Conservation (phyloP, 2,797 vertebrate genomes). For the Heterohyrax brucei region DNA sequence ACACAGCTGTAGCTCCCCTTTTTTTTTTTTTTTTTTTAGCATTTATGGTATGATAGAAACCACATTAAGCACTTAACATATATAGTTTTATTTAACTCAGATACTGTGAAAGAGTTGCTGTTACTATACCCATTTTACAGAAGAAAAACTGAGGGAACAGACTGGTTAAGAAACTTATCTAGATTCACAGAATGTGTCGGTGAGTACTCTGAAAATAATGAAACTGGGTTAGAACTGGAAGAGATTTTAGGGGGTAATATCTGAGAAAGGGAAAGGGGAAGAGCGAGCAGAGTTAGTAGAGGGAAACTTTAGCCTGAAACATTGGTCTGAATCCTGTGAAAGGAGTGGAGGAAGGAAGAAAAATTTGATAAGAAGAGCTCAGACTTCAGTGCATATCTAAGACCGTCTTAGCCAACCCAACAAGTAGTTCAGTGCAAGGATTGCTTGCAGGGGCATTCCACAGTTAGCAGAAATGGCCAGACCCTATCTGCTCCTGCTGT, state of each 20-base stretch:
- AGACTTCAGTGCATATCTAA: neutral
- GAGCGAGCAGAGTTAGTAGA: neutral
- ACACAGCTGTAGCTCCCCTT: neutral
- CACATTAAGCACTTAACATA: neutral
- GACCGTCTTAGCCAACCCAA: neutral
- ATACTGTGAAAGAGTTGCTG: neutral
- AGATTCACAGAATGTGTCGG: neutral
- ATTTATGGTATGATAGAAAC: neutral
- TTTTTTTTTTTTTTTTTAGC: neutral
- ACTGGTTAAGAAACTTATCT: neutral
- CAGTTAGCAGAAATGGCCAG: neutral
- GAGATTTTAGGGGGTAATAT: neutral
- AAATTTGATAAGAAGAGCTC: neutral
- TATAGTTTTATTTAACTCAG: neutral
- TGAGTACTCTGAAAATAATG: neutral
- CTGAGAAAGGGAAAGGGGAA: neutral
- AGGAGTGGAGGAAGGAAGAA: neutral
- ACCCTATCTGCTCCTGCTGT: accelerated
- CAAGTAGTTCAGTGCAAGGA: neutral
- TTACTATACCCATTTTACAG: neutral
- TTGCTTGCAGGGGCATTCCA: neutral
- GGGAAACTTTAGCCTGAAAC: neutral
- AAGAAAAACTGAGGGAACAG: neutral
- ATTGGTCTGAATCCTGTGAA: neutral
- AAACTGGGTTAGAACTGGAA: neutral